phyloP scores from a whole-genome alignment of 2,113 vertebrate genomes.

The Chamaetylas fuelleborni region DNA sequence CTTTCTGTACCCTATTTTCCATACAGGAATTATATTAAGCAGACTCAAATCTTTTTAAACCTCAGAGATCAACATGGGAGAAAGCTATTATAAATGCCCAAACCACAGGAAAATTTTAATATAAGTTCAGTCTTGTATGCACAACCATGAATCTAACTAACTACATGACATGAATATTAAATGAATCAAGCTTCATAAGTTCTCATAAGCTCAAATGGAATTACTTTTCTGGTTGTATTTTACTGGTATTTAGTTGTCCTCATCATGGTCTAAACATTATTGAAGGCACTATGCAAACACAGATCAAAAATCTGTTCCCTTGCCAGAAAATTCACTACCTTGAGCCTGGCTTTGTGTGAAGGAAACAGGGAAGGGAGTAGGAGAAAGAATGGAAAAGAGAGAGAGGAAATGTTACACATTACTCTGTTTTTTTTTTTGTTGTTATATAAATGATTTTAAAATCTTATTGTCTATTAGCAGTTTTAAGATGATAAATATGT shows the following conservation, averaged over 20 bases:
- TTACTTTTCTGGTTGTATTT: neutral
- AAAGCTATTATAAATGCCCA: neutral
- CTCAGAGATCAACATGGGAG: neutral
- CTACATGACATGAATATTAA: neutral
- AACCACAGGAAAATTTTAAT: neutral
- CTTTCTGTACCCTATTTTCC: neutral
- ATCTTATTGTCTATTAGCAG: neutral
- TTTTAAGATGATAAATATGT: neutral
- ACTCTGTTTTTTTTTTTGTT: neutral
- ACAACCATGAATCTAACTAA: neutral
- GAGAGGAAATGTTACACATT: neutral
- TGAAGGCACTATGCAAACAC: neutral
- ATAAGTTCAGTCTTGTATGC: neutral
- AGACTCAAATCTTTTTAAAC: neutral
- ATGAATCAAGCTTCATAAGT: neutral
- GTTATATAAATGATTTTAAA: neutral
- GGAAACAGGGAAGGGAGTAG: fast-evolving
- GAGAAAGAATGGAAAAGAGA: neutral
- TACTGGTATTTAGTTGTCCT: neutral
- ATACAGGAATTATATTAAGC: neutral
- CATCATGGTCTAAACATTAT: neutral
- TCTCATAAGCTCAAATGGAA: neutral
- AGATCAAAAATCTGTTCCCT: neutral
- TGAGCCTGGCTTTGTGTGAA: neutral
- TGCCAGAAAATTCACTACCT: neutral